A percentile compares a stretch with the other conserved stretches of the same genome.
Conservation (phyloP, 2,113 vertebrate species). For the Xenus cinereus region DNA sequence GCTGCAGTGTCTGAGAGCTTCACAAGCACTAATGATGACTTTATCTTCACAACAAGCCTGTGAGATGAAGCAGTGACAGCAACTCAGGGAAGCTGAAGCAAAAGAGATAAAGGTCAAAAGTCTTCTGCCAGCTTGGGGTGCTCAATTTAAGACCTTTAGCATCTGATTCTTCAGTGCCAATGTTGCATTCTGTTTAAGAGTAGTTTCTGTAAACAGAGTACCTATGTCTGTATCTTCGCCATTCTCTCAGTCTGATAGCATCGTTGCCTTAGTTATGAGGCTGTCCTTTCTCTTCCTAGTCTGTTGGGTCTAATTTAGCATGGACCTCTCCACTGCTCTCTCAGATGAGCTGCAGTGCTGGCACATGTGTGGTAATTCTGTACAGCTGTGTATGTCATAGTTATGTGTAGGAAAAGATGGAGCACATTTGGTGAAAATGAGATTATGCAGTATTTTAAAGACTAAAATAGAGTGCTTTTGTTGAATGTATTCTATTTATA, state of each 20-base stretch:
- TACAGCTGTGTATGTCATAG: rapidly evolving
- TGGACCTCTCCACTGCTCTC: not conserved
- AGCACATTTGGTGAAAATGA: not conserved
- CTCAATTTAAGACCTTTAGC: not conserved
- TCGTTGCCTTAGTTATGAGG: not conserved
- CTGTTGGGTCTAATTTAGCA: not conserved
- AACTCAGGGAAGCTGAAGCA: not conserved
- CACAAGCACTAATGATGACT: not conserved
- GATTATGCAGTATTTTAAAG: not conserved
- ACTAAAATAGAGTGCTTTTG: not conserved
- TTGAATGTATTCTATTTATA: not conserved
- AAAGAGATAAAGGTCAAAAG: not conserved
- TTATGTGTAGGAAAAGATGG: not conserved
- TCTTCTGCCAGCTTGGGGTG: not conserved
- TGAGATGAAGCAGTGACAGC: not conserved
- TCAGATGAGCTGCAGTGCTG: not conserved
- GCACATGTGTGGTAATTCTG: not conserved
- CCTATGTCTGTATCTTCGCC: not conserved
- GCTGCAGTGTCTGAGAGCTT: not conserved
- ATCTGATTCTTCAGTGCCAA: not conserved
- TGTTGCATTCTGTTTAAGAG: not conserved
- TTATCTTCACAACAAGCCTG: not conserved
- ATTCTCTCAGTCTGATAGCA: not conserved
- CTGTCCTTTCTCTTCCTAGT: not conserved
- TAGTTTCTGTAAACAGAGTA: not conserved